Evolutionary conservation across 2,888 invertebrate species (phyloP).

Genomic region (Drosophila mayaguana): DNA sequence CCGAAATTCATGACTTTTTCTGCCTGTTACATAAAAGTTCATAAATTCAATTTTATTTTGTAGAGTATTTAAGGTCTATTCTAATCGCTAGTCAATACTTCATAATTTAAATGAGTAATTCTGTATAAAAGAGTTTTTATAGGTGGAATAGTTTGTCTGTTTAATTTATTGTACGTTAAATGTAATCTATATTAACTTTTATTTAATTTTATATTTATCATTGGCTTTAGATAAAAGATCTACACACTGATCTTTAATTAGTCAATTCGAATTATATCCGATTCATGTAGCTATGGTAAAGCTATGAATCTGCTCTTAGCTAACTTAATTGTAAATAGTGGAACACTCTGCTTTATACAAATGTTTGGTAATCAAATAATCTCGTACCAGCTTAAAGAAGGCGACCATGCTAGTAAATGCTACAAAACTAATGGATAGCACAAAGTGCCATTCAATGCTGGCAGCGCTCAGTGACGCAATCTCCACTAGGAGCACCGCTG

Average conservation of each 20-base stretch:
- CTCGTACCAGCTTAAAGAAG: constrained; percentile 94
- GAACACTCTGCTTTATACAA: constrained; percentile 87
- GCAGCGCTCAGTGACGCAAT: constrained; percentile 91
- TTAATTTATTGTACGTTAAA: neutral
- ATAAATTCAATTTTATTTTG: too few relatives aligned
- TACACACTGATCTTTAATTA: neutral
- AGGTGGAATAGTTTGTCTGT: neutral
- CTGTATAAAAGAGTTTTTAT: too few relatives aligned
- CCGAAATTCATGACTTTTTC: neutral
- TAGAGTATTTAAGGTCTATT: neutral
- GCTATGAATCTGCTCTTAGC: neutral
- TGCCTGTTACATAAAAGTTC: neutral
- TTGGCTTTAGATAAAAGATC: neutral
- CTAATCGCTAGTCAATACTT: neutral
- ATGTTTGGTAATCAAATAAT: constrained; percentile 93
- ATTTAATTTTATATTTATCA: neutral
- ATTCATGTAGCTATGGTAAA: constrained; percentile 11
- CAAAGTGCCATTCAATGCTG: constrained; percentile 95
- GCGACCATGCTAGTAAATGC: constrained; percentile 96
- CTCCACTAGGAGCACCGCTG: constrained; percentile 90
- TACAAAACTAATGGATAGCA: constrained; percentile 93
- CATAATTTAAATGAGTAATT: too few relatives aligned
- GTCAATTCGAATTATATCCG: neutral
- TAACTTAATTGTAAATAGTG: constrained; percentile 44
- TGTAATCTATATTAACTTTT: neutral